Conservation (phyloP, 2,888 invertebrate genomes). For the Drosophila prolongata region DNA sequence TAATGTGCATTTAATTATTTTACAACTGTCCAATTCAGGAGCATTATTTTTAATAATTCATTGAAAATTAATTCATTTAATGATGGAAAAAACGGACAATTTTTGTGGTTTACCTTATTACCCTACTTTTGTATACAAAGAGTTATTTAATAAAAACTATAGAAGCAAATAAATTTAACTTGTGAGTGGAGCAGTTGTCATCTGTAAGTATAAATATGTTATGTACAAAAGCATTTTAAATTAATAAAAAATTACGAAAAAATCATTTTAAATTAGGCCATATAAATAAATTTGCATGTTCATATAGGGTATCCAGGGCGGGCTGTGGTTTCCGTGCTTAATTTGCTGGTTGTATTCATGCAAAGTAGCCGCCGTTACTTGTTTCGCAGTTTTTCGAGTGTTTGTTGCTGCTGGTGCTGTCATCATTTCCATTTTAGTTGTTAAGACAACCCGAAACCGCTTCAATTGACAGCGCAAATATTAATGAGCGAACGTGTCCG, state of each 20-base stretch:
- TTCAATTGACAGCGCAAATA: slow-evolving; percentile 73
- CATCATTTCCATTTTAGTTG: slow-evolving; percentile 39
- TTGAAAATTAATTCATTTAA: background rate
- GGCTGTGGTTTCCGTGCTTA: slow-evolving; percentile 1
- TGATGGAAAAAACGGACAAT: too few relatives aligned
- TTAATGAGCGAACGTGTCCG: slow-evolving; percentile 70
- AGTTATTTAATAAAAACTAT: too few relatives aligned
- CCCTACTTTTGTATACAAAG: background rate
- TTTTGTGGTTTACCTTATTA: background rate
- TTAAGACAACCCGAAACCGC: slow-evolving; percentile 46
- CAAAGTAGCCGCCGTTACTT: slow-evolving; percentile 51
- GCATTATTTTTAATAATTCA: background rate
- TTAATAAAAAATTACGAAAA: too few relatives aligned
- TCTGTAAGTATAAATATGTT: too few relatives aligned
- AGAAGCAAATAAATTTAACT: too few relatives aligned
- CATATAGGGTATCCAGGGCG: background rate
- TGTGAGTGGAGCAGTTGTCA: too few relatives aligned
- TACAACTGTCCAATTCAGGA: background rate
- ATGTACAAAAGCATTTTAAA: too few relatives aligned
- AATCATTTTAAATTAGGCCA: too few relatives aligned
- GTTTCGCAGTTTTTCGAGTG: slow-evolving; percentile 23
- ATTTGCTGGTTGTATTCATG: slow-evolving; percentile 48
- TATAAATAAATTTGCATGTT: background rate
- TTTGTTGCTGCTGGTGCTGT: slow-evolving; percentile 41
- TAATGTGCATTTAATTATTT: background rate